Conservation (phyloP, 35 echinoderm and acorn worm species). For the Lytechinus variegatus region DNA sequence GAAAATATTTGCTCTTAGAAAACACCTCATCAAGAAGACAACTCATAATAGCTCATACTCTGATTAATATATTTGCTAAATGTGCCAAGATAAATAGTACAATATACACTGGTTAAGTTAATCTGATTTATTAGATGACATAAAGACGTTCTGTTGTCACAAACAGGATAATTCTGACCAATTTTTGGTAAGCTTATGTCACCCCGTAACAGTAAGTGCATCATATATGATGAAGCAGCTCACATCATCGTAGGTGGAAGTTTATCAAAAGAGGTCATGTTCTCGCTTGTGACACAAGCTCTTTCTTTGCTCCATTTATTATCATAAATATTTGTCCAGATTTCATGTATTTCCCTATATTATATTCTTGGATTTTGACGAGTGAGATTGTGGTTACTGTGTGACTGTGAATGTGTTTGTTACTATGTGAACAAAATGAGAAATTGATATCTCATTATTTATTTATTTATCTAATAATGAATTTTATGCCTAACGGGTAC, state of each 20-base stretch:
- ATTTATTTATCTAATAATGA: neutral
- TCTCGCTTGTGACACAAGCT: too few species aligned
- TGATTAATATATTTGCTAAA: neutral
- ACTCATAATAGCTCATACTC: neutral
- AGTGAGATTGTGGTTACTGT: neutral
- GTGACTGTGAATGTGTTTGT: slow-evolving; percentile 1
- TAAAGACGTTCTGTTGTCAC: too few species aligned
- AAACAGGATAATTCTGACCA: too few species aligned
- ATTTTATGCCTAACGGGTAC: neutral
- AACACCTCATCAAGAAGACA: neutral
- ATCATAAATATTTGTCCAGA: neutral
- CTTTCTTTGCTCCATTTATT: too few species aligned
- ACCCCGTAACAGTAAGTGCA: too few species aligned
- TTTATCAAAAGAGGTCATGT: too few species aligned
- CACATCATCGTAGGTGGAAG: too few species aligned
- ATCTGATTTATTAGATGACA: too few species aligned
- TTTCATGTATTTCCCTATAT: neutral
- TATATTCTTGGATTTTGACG: neutral
- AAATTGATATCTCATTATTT: neutral
- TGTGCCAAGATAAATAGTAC: neutral
- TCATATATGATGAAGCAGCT: too few species aligned
- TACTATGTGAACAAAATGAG: slow-evolving; percentile 13
- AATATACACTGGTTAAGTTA: too few species aligned
- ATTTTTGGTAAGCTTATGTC: too few species aligned
- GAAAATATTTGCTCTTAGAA: neutral